Evolutionary conservation across 2,113 vertebrate species (phyloP), one percentile per base, ranked within the genome.

Genomic region (Pholis gunnellus): DNA sequence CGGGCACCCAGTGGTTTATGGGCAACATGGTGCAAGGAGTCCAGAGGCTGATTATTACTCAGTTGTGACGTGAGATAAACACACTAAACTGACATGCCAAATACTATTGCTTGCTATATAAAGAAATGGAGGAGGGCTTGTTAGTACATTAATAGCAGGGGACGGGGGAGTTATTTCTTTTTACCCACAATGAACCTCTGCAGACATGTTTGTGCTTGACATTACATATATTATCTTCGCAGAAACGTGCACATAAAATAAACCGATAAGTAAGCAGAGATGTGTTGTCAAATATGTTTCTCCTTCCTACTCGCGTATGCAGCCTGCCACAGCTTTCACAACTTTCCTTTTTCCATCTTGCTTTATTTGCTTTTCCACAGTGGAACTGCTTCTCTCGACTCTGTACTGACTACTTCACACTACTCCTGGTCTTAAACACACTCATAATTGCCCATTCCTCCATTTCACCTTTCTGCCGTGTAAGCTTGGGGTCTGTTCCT

Each of bases 11-110:
- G 9, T 22, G 44, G 60, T 75, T 70, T 31, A 66, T 76, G 67
- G 67, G 70, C 42, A 70, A 50, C 70, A 66, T 25, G 27, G 75
- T 61, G 61, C 83, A 83, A 72, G 75, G 81, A 72, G 81, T 85
- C 60, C 71, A 71, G 34, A 77, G 72, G 72, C 60, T 52, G 74
- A 89, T 83, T 70, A 89, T 83, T 70, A 79, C 60, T 68, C 31
- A 86, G 72, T 52, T 42, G 44, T 79, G 87, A 78, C 71, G 81
- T 56, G 54, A 25, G 54, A 52, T 20, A 8, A 83, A 63, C 59
- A 80, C n/a, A 50, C 31, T 20, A 17, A 50, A 70, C 70, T 22
- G 40, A 82, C 27, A 31, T 34, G 66, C 50, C 44, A 60, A 69
- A 75, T 3, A 3, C 38, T 38, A 13, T 25, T 17, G 59, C 14